These are phyloP conservation scores for Basileuterus tristriatus DNA, from an alignment of 2,797 vertebrate genomes.

Conservation along the genomic window DNA sequence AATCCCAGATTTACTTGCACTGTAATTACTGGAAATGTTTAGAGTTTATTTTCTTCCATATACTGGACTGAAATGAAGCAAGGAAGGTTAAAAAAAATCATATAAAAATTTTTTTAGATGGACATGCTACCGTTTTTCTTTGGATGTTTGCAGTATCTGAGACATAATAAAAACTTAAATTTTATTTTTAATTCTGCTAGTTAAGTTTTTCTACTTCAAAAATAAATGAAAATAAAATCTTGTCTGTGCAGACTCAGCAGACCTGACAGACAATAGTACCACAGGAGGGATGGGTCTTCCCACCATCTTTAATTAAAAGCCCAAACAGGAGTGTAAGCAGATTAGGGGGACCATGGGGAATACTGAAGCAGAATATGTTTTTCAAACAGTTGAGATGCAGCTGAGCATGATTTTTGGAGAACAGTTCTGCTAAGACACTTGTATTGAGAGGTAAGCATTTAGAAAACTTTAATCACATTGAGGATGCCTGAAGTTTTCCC, in stretches of 20 bases:
- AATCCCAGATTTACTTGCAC: conserved; percentile 54
- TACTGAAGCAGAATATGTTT: background rate
- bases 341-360: background rate
- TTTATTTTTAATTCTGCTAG: background rate
- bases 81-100: background rate
- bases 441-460: background rate
- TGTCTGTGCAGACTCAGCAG: background rate
- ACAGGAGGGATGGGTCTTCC: background rate
- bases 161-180: background rate
- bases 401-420: background rate
- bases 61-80: background rate
- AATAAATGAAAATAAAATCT: conserved; percentile 4
- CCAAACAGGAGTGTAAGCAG: background rate
- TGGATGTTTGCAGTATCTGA: background rate
- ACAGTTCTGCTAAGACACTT: background rate
- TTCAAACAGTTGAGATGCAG: background rate
- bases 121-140: background rate
- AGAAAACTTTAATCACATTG: background rate
- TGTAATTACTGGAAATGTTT: conserved; percentile 39
- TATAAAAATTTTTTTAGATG: rapidly evolving
- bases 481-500: background rate
- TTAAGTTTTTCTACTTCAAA: background rate
- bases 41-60: conserved; percentile 21
- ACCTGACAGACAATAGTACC: background rate
- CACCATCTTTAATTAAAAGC: conserved; percentile 29